These are phyloP conservation scores for Plagiodera versicolora DNA, from an alignment of 2,888 invertebrate genomes.

Conservation along the genomic window DNA sequence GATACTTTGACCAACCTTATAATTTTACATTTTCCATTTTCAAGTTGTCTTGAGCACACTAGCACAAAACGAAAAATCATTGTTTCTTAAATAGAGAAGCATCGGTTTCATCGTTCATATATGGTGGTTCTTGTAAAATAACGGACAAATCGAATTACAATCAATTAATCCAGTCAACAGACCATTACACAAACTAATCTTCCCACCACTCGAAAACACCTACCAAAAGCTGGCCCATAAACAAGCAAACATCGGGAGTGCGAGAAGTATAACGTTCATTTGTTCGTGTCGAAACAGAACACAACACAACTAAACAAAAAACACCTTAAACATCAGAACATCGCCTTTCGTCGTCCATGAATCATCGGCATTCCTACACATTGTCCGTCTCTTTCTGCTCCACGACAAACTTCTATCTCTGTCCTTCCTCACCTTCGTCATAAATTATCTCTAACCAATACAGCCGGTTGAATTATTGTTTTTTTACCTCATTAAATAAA, in stretches of 20 bases:
- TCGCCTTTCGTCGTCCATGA: constrained; percentile 55
- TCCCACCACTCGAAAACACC: constrained; percentile 32
- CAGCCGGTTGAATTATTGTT: constrained; percentile 52
- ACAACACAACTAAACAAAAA: constrained; percentile 49
- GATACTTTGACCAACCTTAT: too few relatives aligned
- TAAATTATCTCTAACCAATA: constrained; percentile 54
- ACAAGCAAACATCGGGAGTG: constrained; percentile 48
- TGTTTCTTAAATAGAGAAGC: too few relatives aligned
- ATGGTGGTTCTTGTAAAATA: constrained; percentile 16
- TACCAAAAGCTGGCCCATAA: constrained; percentile 43
- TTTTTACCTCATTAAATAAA: constrained; percentile 55
- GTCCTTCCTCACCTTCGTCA: constrained; percentile 36
- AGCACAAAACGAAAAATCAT: too few relatives aligned
- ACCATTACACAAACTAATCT: constrained; percentile 36
- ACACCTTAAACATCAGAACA: constrained; percentile 53
- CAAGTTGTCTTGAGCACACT: too few relatives aligned
- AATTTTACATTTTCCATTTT: too few relatives aligned
- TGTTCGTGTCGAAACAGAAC: constrained; percentile 54
- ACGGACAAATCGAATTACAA: constrained; percentile 34
- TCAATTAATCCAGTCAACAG: constrained; percentile 32
- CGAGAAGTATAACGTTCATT: constrained; percentile 54
- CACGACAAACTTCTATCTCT: constrained; percentile 19
- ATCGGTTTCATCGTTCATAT: too few relatives aligned
- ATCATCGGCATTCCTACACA: constrained; percentile 53
- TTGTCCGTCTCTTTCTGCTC: constrained; percentile 34